Percentiles rank a stretch among this genome's conserved stretches.
These are phyloP conservation scores for Linnaemya vulpina DNA, from an alignment of 2,888 invertebrate species.

Conservation along the genomic window DNA sequence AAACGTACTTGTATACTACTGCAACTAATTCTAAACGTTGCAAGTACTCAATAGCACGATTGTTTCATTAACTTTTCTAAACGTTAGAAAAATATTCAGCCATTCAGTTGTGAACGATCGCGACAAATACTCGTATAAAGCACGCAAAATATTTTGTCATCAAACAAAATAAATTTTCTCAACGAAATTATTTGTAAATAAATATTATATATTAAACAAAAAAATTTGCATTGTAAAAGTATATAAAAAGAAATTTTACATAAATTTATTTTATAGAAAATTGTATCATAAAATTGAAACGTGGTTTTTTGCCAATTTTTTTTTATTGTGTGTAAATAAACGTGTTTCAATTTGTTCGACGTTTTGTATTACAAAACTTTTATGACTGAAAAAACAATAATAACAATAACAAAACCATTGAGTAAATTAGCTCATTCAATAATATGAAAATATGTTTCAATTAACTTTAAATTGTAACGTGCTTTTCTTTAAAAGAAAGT, in stretches of 20 bases:
- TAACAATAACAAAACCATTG: neutral
- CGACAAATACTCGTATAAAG: slow-evolving; percentile 7
- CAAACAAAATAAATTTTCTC: neutral
- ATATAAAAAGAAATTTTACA: neutral
- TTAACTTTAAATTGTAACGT: neutral
- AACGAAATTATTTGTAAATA: neutral
- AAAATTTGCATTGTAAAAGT: neutral
- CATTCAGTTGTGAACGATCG: slow-evolving; percentile 45
- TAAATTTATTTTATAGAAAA: neutral
- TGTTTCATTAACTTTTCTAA: slow-evolving; percentile 15
- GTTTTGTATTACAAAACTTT: neutral
- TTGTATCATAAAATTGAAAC: neutral
- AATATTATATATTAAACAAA: neutral
- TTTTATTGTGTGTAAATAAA: neutral
- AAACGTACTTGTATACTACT: neutral
- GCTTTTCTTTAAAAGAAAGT: too few species aligned
- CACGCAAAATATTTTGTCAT: neutral
- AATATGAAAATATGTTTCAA: neutral
- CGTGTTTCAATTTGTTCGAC: neutral
- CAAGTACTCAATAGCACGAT: neutral
- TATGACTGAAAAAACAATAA: neutral
- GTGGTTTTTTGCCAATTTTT: neutral
- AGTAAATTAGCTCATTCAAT: neutral
- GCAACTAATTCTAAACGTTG: slow-evolving; percentile 7
- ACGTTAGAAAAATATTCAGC: slow-evolving; percentile 7